Percentiles rank a stretch among this genome's conserved stretches.
Evolutionary conservation across 2,888 invertebrate genomes (phyloP).

Genomic region (Aspidapion aeneum): DNA sequence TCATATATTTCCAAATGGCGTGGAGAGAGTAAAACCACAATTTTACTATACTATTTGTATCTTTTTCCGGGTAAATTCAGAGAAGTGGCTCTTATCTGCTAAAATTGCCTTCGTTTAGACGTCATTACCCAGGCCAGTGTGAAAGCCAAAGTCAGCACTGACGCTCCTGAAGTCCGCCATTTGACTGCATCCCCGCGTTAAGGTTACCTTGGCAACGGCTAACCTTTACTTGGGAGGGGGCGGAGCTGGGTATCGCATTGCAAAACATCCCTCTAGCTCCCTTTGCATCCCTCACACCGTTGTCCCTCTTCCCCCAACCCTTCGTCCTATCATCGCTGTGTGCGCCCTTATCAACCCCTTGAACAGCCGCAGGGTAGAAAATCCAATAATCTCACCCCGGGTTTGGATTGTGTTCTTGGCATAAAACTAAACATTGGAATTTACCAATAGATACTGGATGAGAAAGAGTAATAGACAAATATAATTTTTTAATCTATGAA

Average conservation of each 20-base stretch:
- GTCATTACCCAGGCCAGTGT: too few relatives aligned
- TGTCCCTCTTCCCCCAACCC: neutral
- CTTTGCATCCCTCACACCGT: neutral
- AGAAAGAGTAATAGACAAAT: too few relatives aligned
- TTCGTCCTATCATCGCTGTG: neutral
- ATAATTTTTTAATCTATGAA: too few relatives aligned
- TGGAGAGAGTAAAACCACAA: too few relatives aligned
- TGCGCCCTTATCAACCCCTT: neutral
- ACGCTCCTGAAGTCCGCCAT: neutral
- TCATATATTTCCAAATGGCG: too few relatives aligned
- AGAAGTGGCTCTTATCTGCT: too few relatives aligned
- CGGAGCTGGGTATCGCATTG: constrained; percentile 34
- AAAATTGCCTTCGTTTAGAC: too few relatives aligned
- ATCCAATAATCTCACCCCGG: constrained; percentile 45
- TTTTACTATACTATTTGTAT: too few relatives aligned
- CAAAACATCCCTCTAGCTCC: neutral
- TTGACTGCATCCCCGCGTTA: neutral
- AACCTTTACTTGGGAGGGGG: constrained; percentile 35
- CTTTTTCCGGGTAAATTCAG: too few relatives aligned
- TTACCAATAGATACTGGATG: too few relatives aligned
- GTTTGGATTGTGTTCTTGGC: constrained; percentile 40
- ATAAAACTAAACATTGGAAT: neutral
- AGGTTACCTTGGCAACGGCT: constrained; percentile 40
- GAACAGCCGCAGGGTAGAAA: constrained; percentile 32
- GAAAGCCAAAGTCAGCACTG: too few relatives aligned